Base-by-base conservation (phyloP, 2,888 invertebrate genomes). In the Hemistola chrysoprasaria region DNA sequence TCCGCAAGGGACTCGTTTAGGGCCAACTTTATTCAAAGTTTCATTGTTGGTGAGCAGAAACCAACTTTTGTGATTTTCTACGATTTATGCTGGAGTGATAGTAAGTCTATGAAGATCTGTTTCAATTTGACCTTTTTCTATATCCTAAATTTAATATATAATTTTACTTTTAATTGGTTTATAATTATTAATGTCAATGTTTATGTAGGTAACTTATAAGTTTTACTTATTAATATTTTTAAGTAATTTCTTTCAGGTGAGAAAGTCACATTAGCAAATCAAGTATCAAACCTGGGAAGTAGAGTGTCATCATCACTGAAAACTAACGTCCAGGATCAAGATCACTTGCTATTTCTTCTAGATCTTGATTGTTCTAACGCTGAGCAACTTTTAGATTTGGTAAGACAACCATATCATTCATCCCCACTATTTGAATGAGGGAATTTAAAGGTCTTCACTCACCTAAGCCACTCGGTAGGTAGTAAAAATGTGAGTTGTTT, bases 361-460 rank as follows among this genome's bases (percentile, higher is more conserved):
- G 82, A 84, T 47, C 54, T 81, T n/a, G 62, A 72, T 6, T 84
- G 83, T 41, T 45, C 62, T 4, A 24, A 36, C 10, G 47, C 66
- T 20, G 46, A 61, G 8, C 52, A 66, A 9, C 22, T 60, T 5
- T 41, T 83, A 8, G 11, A 21, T 6, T 57, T 67, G 49, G 82
- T 83, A 67, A 56, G 62, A 25, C 4, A 16, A 16, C 2, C 4
- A 2, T 4, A 16, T 16, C 3, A 16, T 4, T 16, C 3, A 16
- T 3, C 2, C 16, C 2, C 2, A 16, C 16, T 3, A 16, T 3
- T n/a, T n/a, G n/a, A n/a, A n/a, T n/a, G n/a, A n/a, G n/a, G n/a
- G n/a, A n/a, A n/a, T n/a, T n/a, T n/a, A n/a, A n/a, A n/a, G n/a
- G n/a, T n/a, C n/a, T n/a, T n/a, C n/a, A n/a, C n/a, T n/a, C n/a